Evolutionary conservation across 1,140 invertebrate genomes (phyloP), one percentile per base, ranked within the genome.

Genomic region (Euglossa dilemma): DNA sequence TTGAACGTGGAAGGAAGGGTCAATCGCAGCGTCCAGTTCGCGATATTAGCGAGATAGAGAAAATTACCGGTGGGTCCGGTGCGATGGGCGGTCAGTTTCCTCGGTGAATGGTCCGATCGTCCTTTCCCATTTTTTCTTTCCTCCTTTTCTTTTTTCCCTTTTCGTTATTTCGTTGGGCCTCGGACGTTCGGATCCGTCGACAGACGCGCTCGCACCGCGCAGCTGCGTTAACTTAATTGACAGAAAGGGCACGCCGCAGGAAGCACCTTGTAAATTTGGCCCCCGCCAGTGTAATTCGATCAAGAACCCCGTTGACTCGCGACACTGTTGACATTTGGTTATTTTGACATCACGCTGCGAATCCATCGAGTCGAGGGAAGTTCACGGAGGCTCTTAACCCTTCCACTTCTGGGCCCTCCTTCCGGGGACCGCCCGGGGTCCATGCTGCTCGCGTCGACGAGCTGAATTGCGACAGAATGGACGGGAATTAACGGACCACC

Each of bases 291-390:
- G 91, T 93, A 92, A 93, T 93, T 93, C 91, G 91, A 92, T 93
- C 90, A 91, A 91, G 91, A 90, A 92, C 91, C 91, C 92, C 89
- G 80, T 92, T 90, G 87, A 91, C 88, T 84, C 87, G 83, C 86
- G 87, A 91, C 90, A 91, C 90, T 92, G 91, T 92, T 92, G 92
- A 92, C 91, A 91, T 91, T 93, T 90, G 91, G 91, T 91, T 92
- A 92, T 93, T 92, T 92, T 93, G 89, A 91, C 91, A 89, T 91
- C 92, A 92, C 87, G 92, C 92, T 92, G 92, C 36, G 76, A 89
- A 85, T n/a, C 79, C 78, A 69, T 83, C 80, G 80, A 72, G 73
- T 84, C 63, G 52, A 63, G 76, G 36, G 12, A 79, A 43, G 45
- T 66, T 87, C 57, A 81, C 80, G 52, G 75, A 61, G 69, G 23